Base-by-base conservation (phyloP, 2,797 vertebrate genomes). In the Australoheros facetus region DNA sequence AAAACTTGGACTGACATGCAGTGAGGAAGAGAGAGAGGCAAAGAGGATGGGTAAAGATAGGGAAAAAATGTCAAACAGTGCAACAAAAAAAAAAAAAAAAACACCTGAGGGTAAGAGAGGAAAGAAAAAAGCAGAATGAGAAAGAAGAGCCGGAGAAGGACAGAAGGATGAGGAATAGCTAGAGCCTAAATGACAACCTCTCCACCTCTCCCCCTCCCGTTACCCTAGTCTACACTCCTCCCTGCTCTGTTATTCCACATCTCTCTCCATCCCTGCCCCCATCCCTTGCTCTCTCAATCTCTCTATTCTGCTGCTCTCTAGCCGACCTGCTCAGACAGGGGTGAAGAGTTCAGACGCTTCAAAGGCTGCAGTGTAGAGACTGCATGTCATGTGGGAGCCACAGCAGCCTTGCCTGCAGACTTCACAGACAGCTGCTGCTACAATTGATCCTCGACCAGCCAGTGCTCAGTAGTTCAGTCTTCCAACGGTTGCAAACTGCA, bases 281-380 rank as follows among this genome's bases (percentile, higher is more conserved):
- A 84, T 88, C 87, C 62, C 83, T 77, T 64, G n/a, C 86, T 83
- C 87, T 80, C 91, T 88, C 91, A 75, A 85, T 91, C 89, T 90
- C 91, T 93, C 91, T 92, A 87, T 91, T 91, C 89, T 91, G 73
- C 87, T 92, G 89, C 93, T 92, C 94, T 92, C 92, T 88, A 79
- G 82, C 82, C 87, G 94, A 95, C 95, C 94, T 92, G 92, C 93
- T 96, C 94, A 94, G 93, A 94, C 94, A 92, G 89, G 91, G 95
- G 94, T 95, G 94, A 96, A 94, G 89, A 96, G 95, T 96, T 96
- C 95, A 96, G 85, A 83, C 81, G 92, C 95, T 95, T 95, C 95
- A 95, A 95, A 95, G 91, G 93, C 91, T 94, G 90, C 92, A 92
- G 93, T 94, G 94, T 93, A 89, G 91, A 94, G 94, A 93, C 91